Evolutionary conservation across 1,140 invertebrate genomes (phyloP).

Genomic region (Drosophila pandora): DNA sequence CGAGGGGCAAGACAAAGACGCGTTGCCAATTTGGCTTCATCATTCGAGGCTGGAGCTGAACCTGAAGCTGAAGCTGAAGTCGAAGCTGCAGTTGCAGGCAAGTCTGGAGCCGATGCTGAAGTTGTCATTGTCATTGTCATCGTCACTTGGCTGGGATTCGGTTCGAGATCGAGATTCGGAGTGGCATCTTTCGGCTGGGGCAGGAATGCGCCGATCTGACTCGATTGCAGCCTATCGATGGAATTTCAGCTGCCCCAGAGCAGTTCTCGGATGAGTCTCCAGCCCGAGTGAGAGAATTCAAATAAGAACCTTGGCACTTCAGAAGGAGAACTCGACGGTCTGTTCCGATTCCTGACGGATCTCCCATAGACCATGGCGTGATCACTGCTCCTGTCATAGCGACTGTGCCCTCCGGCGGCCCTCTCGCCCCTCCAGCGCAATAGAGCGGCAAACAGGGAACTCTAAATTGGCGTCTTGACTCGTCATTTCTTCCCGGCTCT

Average conservation of each 20-base stretch:
- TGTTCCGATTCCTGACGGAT: too few species aligned
- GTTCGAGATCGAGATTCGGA: slow-evolving; percentile 4
- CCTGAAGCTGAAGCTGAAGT: slow-evolving; percentile 14
- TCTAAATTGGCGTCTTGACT: slow-evolving; percentile 34
- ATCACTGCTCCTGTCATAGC: too few species aligned
- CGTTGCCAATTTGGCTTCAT: slow-evolving; percentile 80
- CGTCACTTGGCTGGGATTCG: slow-evolving; percentile 48
- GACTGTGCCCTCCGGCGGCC: background rate
- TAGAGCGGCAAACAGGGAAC: slow-evolving; percentile 27
- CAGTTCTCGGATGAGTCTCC: too few species aligned
- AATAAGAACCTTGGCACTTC: too few species aligned
- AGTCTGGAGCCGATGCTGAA: slow-evolving; percentile 24
- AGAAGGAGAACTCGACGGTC: too few species aligned
- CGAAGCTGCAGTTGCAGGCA: slow-evolving; percentile 45
- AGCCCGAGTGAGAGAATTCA: too few species aligned
- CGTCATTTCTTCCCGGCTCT: slow-evolving; percentile 36
- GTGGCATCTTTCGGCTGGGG: slow-evolving; percentile 12
- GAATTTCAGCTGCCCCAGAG: background rate
- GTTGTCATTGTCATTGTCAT: slow-evolving; percentile 66
- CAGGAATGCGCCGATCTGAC: slow-evolving; percentile 7
- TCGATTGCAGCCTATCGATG: background rate
- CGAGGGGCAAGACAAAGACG: slow-evolving; percentile 23
- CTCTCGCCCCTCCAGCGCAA: slow-evolving; percentile 15
- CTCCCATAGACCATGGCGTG: too few species aligned
- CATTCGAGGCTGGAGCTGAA: slow-evolving; percentile 42